A percentile compares a stretch with the other conserved stretches of the same genome.
Evolutionary conservation across 2,888 invertebrate species (phyloP).

Genomic region (Aphrophora alni): DNA sequence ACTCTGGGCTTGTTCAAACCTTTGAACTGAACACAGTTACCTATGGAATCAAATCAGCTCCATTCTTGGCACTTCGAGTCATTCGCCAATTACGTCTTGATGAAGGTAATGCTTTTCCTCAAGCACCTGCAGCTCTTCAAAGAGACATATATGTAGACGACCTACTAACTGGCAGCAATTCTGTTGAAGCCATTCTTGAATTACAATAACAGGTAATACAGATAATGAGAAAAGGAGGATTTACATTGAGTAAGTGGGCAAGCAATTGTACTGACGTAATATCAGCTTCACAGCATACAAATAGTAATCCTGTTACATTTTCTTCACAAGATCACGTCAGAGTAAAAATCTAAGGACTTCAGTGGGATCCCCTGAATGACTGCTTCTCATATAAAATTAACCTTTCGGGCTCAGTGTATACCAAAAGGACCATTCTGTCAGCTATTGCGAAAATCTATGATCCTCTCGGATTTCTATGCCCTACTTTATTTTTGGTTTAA

Average conservation of each 20-base stretch:
- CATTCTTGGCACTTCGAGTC: conserved; percentile 46
- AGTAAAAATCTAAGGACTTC: conserved; percentile 43
- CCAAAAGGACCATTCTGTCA: conserved; percentile 46
- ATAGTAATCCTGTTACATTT: conserved; percentile 24
- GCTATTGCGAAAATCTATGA: conserved; percentile 44
- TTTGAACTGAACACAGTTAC: conserved; percentile 47
- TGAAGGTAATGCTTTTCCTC: conserved; percentile 43
- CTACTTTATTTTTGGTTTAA: conserved; percentile 37
- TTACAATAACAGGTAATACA: conserved; percentile 43
- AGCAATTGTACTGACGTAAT: conserved; percentile 39
- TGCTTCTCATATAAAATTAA: conserved; percentile 38
- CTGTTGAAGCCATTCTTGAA: conserved; percentile 41
- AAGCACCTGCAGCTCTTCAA: conserved; percentile 38
- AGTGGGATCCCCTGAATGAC: conserved; percentile 43
- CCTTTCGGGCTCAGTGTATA: background rate
- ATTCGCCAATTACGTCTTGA: conserved; percentile 45
- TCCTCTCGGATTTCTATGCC: conserved; percentile 41
- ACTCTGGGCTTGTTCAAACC: conserved; percentile 40
- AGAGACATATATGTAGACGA: conserved; percentile 51
- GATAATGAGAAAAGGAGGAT: conserved; percentile 42
- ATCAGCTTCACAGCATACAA: conserved; percentile 17
- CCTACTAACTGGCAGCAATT: conserved; percentile 41
- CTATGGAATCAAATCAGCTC: conserved; percentile 48
- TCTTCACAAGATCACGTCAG: conserved; percentile 16
- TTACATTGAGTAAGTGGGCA: conserved; percentile 49